Percentiles rank a stretch among this genome's conserved stretches.
Evolutionary conservation across 2,113 vertebrate genomes (phyloP).

Genomic region (Cheilinus undulatus): DNA sequence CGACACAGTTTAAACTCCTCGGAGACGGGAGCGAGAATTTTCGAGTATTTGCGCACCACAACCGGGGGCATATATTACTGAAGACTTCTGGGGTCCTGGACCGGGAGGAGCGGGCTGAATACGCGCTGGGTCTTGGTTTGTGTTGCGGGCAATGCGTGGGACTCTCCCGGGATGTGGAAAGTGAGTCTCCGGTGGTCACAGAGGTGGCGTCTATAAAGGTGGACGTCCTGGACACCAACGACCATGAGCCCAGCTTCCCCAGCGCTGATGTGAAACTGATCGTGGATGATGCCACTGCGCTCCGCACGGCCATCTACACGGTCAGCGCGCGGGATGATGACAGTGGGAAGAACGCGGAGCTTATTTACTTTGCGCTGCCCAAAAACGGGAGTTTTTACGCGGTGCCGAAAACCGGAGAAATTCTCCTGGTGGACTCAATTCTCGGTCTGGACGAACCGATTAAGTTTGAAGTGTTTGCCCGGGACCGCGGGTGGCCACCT

Average conservation of each 20-base stretch:
- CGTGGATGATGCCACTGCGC: conserved; percentile 88
- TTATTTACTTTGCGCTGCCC: conserved; percentile 87
- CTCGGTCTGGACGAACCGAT: conserved; percentile 83
- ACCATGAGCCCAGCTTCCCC: conserved; percentile 87
- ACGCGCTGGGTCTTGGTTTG: conserved; percentile 82
- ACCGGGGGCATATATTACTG: conserved; percentile 84
- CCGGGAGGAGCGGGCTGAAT: conserved; percentile 85
- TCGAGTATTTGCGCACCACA: conserved; percentile 85
- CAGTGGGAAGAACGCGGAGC: conserved; percentile 88
- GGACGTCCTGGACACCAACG: conserved; percentile 90
- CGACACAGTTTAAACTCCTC: conserved; percentile 83
- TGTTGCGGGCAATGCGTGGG: conserved; percentile 80
- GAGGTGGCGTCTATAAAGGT: conserved; percentile 85
- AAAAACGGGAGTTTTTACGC: conserved; percentile 88
- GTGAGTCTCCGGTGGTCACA: conserved; percentile 50
- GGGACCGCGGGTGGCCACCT: conserved; percentile 88
- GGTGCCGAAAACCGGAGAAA: conserved; percentile 89
- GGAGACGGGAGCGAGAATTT: conserved; percentile 86
- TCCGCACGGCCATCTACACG: conserved; percentile 83
- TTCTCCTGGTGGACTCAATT: conserved; percentile 90
- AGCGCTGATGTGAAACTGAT: conserved; percentile 75
- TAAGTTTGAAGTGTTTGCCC: conserved; percentile 85
- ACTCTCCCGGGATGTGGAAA: conserved; percentile 33
- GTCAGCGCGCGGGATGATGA: conserved; percentile 86
- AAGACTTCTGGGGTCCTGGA: conserved; percentile 86